Percentiles rank a stretch among this genome's conserved stretches.
Evolutionary conservation across 2,888 invertebrate genomes (phyloP).

Genomic region (Drosophila maculinotata): DNA sequence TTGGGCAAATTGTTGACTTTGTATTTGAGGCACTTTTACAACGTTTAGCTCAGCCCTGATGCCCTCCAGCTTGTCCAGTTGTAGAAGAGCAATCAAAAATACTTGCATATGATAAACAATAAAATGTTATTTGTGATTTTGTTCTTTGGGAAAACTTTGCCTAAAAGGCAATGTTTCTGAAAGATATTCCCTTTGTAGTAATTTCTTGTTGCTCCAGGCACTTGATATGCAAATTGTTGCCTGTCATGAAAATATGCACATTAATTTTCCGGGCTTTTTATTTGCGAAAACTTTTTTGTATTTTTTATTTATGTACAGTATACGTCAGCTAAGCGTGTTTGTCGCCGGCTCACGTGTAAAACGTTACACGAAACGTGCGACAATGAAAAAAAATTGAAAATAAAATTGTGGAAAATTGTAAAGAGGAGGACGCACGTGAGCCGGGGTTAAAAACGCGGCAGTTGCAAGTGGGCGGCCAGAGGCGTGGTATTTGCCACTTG

Average conservation of each 20-base stretch:
- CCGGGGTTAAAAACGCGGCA: slow-evolving; percentile 8
- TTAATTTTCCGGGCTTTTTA: slow-evolving; percentile 63
- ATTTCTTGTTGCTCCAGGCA: slow-evolving; percentile 37
- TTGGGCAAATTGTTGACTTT: background rate
- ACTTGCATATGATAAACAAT: slow-evolving; percentile 31
- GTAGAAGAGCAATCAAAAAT: slow-evolving; percentile 32
- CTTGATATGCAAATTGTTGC: slow-evolving; percentile 73
- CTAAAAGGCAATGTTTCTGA: slow-evolving; percentile 27
- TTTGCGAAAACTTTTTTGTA: slow-evolving; percentile 30
- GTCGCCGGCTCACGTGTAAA: slow-evolving; percentile 61
- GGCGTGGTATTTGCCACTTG: slow-evolving; percentile 26
- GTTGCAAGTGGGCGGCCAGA: slow-evolving; percentile 27
- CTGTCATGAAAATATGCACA: slow-evolving; percentile 76
- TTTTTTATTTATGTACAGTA: slow-evolving; percentile 20
- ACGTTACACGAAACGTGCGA: slow-evolving; percentile 52
- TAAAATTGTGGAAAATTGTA: slow-evolving; percentile 24
- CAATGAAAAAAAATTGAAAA: slow-evolving; percentile 48
- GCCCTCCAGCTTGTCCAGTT: slow-evolving; percentile 5
- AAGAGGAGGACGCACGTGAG: slow-evolving; percentile 18
- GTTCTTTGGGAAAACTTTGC: slow-evolving; percentile 8
- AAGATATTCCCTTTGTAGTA: slow-evolving; percentile 35
- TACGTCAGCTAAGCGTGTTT: slow-evolving; percentile 41
- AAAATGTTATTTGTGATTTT: slow-evolving; percentile 36
- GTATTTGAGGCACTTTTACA: background rate
- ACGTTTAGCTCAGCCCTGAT: background rate